Base-by-base conservation (phyloP, 2,113 vertebrate genomes). In the Austrofundulus limnaeus region DNA sequence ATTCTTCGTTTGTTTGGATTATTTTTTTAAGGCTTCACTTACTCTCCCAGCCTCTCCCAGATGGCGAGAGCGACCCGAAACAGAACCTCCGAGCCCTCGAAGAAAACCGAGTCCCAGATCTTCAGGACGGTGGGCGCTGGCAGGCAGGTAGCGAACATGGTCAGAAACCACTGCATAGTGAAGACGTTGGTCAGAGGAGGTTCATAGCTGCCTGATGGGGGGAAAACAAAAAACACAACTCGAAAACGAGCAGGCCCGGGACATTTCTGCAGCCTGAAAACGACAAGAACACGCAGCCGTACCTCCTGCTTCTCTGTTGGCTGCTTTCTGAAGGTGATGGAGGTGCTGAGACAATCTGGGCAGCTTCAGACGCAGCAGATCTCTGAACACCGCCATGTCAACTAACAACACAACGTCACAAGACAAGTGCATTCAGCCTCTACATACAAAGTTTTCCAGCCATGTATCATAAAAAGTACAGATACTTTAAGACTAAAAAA, bases 151-250 rank as follows among this genome's bases (percentile, higher is more conserved):
- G 97, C 97, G 61, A 99, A 99, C 70, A 98, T 94, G n/a, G 97
- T 99, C 68, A 98, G 92, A 87, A 98, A 99, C 96, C 97, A 99
- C 82, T 99, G 97, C 97, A 98, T 98, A 1, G 96, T 99, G 93
- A 99, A 99, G 49, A 98, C 97, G 47, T 99, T 99, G 66, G 96
- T 98, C 37, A 98, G 93, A 0, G 96, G 97, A 17, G 97, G 97
- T 82, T 99, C 97, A 0, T 98, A 98, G 75, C 94, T 96, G 59
- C 97, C 97, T 99, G 92, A 14, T n/a, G n/a, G n/a, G n/a, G 46
- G 56, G 28, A 41, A n/a, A 2, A 3, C 1, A 31, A 1, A 5
- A 31, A 3, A 11, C 1, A n/a, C 10, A 5, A 10, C 17, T 13
- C 31, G 5, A 34, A 2, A 34, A 28, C 7, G 3, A 28, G 28